phyloP scores from a whole-genome alignment of 1,140 invertebrate species.

The Procambarus virginalis region DNA sequence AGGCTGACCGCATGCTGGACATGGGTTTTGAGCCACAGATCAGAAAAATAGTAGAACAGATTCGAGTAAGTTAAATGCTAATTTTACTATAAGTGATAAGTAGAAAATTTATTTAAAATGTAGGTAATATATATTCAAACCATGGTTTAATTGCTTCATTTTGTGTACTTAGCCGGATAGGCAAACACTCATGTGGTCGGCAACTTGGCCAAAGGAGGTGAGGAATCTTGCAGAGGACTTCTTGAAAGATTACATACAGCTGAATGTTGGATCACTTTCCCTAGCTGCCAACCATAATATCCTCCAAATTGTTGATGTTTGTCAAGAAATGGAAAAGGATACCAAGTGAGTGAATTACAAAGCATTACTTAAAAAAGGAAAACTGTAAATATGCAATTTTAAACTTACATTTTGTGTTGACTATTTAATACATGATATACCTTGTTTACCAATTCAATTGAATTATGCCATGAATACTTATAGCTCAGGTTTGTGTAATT shows the following conservation, averaged over 20 bases:
- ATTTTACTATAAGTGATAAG: too few species aligned
- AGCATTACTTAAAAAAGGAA: too few species aligned
- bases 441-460: too few species aligned
- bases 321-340: slow-evolving; percentile 80
- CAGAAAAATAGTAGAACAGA: slow-evolving; percentile 96
- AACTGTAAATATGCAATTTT: too few species aligned
- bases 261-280: slow-evolving; percentile 95
- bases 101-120: too few species aligned
- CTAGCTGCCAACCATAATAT: slow-evolving; percentile 98
- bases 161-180: slow-evolving; percentile 74
- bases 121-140: too few species aligned
- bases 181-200: slow-evolving; percentile 93
- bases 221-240: slow-evolving; percentile 94
- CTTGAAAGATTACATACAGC: slow-evolving; percentile 88
- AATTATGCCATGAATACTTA: too few species aligned
- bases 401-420: too few species aligned
- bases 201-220: slow-evolving; percentile 99
- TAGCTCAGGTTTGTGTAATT: too few species aligned
- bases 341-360: slow-evolving; percentile 53
- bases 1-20: slow-evolving; percentile 99
- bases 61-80: slow-evolving; percentile 76
- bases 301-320: slow-evolving; percentile 94
- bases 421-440: too few species aligned
- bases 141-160: too few species aligned
- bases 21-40: slow-evolving; percentile 99